Evolutionary conservation across 2,797 vertebrate species (phyloP), one percentile per base, ranked within the genome.

Genomic region (Myotis planiceps): DNA sequence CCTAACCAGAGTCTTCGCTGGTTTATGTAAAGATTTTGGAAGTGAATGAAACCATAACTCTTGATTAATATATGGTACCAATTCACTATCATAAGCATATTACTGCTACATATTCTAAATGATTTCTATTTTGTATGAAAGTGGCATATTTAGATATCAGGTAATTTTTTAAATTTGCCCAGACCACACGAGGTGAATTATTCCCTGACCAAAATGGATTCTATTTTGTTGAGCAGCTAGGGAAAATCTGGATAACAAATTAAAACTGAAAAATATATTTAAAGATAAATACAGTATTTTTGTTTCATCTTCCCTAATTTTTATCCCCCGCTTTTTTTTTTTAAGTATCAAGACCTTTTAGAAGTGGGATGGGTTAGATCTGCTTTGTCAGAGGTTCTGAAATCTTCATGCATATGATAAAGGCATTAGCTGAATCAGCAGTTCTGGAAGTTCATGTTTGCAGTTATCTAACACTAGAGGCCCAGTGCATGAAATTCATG

Each of bases 271-370:
- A 82, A 14, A 10, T 29, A 1, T 81, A 81, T 72, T 87, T 72
- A 87, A 86, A 66, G 27, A 42, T 32, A 69, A 94, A 89, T 47
- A 53, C 4, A 63, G 29, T 72, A 71, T 39, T 92, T 93, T 85
- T 66, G 60, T 74, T 92, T 87, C 9, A 9, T 15, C 49, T 95
- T 85, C 65, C 76, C 45, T 88, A 18, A 29, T 53, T 68, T 47
- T 76, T 76, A 63, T 95, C n/a, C 80, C 83, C 42, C 37, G 14
- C 1, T 72, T 88, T 32, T 25, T 47, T 51, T 13, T 25, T 47
- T 16, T 69, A 37, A 93, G 65, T 84, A 83, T 55, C 58, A 95
- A 91, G 76, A 27, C 2, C 88, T 97, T 90, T 82, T 53, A 94
- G 69, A 75, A 83, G 86, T 87, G 81, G 60, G 39, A 92, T 1